phyloP scores from a whole-genome alignment of 2,113 vertebrate species.

The Channa maculata region DNA sequence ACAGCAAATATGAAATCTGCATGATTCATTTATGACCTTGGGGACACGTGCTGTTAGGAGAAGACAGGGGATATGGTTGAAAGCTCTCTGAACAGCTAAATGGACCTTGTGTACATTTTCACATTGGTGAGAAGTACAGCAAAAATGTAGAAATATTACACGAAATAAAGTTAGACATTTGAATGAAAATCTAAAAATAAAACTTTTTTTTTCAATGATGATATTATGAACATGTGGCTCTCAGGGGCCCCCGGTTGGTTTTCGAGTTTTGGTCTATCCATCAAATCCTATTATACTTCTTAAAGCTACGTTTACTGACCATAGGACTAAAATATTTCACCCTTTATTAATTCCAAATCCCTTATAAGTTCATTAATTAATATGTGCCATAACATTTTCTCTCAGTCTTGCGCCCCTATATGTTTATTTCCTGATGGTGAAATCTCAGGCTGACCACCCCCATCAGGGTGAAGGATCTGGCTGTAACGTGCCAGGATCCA shows the following conservation, averaged over 20 bases:
- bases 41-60: not conserved
- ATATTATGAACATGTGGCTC: not conserved
- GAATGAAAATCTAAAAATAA: too few relatives aligned
- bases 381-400: not conserved
- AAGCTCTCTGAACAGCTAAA: not conserved
- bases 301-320: not conserved
- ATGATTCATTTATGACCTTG: not conserved
- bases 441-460: conserved; percentile 25
- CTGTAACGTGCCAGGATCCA: conserved; percentile 57
- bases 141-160: not conserved
- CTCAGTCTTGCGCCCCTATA: not conserved
- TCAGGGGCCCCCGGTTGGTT: not conserved
- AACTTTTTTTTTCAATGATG: too few relatives aligned
- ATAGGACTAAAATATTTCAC: not conserved
- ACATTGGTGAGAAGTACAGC: too few relatives aligned
- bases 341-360: not conserved
- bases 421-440: conserved; percentile 20
- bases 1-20: not conserved
- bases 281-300: not conserved
- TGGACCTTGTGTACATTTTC: not conserved
- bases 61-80: too few relatives aligned
- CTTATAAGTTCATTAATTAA: not conserved
- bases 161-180: not conserved
- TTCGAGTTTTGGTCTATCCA: not conserved
- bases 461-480: conserved; percentile 56